A percentile compares a stretch with the other conserved stretches of the same genome.
phyloP scores from a whole-genome alignment of 2,113 vertebrate genomes.

The Platysteira castanea region DNA sequence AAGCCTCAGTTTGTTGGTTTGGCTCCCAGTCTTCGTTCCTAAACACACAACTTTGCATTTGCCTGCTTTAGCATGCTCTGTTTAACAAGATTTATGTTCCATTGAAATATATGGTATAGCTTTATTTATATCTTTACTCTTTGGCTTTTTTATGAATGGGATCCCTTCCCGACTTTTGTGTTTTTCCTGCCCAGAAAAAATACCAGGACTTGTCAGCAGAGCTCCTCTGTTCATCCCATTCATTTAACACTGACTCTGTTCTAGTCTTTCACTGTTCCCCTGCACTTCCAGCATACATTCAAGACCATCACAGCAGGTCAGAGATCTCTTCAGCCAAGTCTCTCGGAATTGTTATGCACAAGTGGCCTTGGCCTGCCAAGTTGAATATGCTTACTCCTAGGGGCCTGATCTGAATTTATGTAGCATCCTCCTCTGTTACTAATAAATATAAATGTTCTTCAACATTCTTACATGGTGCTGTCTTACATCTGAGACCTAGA shows the following conservation, averaged over 20 bases:
- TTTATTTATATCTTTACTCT: constrained; percentile 22
- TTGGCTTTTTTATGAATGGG: neutral
- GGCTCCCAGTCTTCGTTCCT: neutral
- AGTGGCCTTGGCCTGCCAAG: constrained; percentile 13
- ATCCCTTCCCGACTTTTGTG: neutral
- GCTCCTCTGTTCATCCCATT: neutral
- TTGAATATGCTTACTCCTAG: constrained; percentile 10
- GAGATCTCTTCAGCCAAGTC: constrained; percentile 27
- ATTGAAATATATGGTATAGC: neutral
- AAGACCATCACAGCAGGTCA: constrained; percentile 40
- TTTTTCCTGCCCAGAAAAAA: neutral
- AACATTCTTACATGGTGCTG: neutral
- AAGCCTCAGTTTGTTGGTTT: neutral
- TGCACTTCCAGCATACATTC: neutral
- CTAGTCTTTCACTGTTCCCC: neutral
- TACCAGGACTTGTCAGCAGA: neutral
- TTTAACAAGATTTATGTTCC: neutral
- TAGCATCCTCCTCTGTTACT: constrained; percentile 22
- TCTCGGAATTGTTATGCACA: neutral
- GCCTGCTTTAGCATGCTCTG: neutral
- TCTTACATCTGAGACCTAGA: constrained; percentile 8
- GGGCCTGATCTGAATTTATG: constrained; percentile 26
- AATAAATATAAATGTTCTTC: constrained; percentile 31
- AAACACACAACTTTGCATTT: neutral
- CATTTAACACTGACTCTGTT: neutral